Percentiles rank a stretch among this genome's conserved stretches.
Conservation (phyloP, 2,113 vertebrate species). For the Pionites leucogaster region DNA sequence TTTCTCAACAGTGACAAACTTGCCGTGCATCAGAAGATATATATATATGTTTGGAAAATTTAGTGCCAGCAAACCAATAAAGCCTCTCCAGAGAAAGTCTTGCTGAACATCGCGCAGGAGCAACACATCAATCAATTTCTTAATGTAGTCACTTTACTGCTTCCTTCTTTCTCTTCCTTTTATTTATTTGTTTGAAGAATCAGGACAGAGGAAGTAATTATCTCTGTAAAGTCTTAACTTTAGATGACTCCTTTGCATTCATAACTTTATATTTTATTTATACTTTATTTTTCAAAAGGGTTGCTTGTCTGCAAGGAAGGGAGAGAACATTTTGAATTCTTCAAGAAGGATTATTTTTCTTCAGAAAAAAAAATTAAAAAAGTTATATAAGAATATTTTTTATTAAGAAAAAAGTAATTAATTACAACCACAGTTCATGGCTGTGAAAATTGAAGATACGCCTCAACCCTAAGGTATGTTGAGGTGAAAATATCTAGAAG, state of each 20-base stretch:
- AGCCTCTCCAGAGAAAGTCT: slow-evolving; percentile 41
- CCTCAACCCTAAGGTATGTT: neutral
- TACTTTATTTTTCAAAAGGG: neutral
- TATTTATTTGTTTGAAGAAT: neutral
- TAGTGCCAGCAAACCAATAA: slow-evolving; percentile 59
- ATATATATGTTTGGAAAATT: slow-evolving; percentile 61
- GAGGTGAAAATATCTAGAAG: neutral
- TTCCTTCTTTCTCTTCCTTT: neutral
- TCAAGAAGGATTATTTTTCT: neutral
- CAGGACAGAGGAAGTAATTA: neutral
- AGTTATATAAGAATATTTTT: neutral
- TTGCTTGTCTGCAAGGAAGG: neutral
- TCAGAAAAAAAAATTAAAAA: neutral
- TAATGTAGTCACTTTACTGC: slow-evolving; percentile 43
- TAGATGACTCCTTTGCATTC: neutral
- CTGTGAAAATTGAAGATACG: neutral
- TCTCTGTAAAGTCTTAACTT: neutral
- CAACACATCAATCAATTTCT: slow-evolving; percentile 54
- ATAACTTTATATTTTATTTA: neutral
- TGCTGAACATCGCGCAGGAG: neutral
- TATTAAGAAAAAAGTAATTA: neutral
- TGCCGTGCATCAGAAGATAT: slow-evolving; percentile 54
- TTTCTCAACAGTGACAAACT: slow-evolving; percentile 59
- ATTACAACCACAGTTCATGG: neutral
- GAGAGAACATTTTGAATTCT: neutral